Conservation (phyloP, 2,113 vertebrate species). For the Centrocercus urophasianus region DNA sequence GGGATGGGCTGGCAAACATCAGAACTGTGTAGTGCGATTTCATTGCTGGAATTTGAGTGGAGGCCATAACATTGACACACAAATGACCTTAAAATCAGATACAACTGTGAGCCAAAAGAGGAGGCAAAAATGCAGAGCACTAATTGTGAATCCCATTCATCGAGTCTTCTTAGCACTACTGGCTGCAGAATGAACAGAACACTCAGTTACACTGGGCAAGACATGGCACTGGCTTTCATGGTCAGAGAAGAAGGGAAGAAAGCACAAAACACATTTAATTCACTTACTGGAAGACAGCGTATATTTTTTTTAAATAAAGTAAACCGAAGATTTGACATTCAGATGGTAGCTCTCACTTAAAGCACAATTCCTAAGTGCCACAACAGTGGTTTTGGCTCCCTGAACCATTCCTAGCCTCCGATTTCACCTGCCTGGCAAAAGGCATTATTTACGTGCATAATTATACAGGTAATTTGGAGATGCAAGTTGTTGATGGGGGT, state of each 20-base stretch:
- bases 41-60: constrained; percentile 15
- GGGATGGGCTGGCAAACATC: neutral
- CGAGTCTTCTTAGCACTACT: neutral
- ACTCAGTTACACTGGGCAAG: neutral
- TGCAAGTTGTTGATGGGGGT: constrained; percentile 56
- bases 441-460: constrained; percentile 5
- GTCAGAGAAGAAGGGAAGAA: neutral
- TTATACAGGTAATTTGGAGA: constrained; percentile 63
- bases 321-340: neutral
- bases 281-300: constrained; percentile 13
- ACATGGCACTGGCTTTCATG: neutral
- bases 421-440: constrained; percentile 11
- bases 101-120: constrained; percentile 3
- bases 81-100: constrained; percentile 25
- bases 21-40: neutral
- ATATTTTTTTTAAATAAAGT: neutral
- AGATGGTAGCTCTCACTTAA: constrained; percentile 1
- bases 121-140: neutral
- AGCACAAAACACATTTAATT: constrained; percentile 17
- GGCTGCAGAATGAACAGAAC: neutral
- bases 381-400: constrained; percentile 53
- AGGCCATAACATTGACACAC: neutral
- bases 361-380: constrained; percentile 23
- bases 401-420: neutral
- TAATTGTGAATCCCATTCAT: neutral